Evolutionary conservation across 1,140 invertebrate species (phyloP).

Genomic region (Drosophila mauritiana): DNA sequence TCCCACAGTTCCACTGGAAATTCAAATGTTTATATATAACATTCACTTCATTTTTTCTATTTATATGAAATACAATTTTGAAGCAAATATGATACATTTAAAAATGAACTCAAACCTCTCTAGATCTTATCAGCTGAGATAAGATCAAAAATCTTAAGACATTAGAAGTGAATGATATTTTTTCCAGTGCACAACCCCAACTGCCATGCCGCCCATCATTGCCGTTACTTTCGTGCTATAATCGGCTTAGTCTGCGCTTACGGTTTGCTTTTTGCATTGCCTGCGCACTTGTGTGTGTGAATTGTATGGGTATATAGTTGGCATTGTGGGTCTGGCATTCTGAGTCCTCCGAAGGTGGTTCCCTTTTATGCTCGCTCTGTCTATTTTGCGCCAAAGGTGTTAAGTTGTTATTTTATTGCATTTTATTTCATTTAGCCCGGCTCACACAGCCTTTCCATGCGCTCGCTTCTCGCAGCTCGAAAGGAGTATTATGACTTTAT

Average conservation of each 20-base stretch:
- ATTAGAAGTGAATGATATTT: background rate
- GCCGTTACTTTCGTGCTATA: conserved; percentile 75
- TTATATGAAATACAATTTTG: too few species aligned
- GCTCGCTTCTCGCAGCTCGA: conserved; percentile 4
- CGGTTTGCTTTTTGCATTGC: conserved; percentile 81
- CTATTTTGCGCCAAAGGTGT: conserved; percentile 59
- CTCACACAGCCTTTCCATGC: conserved; percentile 34
- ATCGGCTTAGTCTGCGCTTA: conserved; percentile 81
- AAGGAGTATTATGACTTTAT: conserved; percentile 61
- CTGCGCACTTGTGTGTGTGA: conserved; percentile 64
- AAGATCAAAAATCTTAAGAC: too few species aligned
- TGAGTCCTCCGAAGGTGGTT: conserved; percentile 13
- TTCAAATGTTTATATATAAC: too few species aligned
- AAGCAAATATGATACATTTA: too few species aligned
- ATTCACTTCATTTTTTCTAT: too few species aligned
- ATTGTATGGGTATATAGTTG: conserved; percentile 1
- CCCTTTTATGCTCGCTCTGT: conserved; percentile 59
- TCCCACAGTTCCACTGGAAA: background rate
- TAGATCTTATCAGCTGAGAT: too few species aligned
- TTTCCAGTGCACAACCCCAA: conserved; percentile 9
- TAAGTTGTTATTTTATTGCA: conserved; percentile 69
- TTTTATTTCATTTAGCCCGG: conserved; percentile 58
- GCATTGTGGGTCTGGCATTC: background rate
- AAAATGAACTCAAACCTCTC: too few species aligned
- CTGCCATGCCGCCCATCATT: conserved; percentile 35